Base-by-base conservation (phyloP, 2,113 vertebrate species). In the Leptosomus discolor region DNA sequence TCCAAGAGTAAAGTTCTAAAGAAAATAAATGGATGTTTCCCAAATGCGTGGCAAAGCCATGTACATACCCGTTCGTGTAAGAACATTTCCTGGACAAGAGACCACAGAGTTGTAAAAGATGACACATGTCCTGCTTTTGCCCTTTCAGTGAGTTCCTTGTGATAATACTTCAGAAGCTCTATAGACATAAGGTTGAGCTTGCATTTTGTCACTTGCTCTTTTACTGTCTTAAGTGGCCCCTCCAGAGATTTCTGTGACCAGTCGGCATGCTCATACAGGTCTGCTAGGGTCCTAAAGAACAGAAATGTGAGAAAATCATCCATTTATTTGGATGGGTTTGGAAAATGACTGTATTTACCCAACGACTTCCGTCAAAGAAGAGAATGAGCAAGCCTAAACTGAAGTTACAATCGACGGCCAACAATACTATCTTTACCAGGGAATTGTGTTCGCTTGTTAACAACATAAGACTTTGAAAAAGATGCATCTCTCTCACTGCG, bases 191-290 rank as follows among this genome's bases (percentile, higher is more conserved):
- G 76, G 32, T 91, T 90, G 26, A 93, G 46, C 68, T 98, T 98
- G 86, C 96, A 97, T 94, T 98, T 99, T 43, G 97, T 96, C 77
- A 99, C 93, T 82, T 99, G 97, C 14, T 97, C 89, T 95, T 98
- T 98, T n/a, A 95, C 57, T 45, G 94, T 79, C n/a, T 90, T 92
- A 71, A 99, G 98, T 20, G 95, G 68, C 15, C 45, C 94, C 21
- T 97, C 90, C 2, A 99, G 93, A 85, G 96, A 94, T 36, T 50
- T 94, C 34, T 98, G 98, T 11, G 99, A 99, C 99, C 99, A 99
- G 79, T 98, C 90, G 1, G 97, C 82, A 19, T 99, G 88, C 43
- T 95, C 83, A 34, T 99, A 99, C 37, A 99, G 96, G 68, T 98
- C 95, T 58, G 98, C 97, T 95, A 99, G 96, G 8, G 99, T 92